Evolutionary conservation across 2,797 vertebrate species (phyloP).

Genomic region (Ispidina lecontei): DNA sequence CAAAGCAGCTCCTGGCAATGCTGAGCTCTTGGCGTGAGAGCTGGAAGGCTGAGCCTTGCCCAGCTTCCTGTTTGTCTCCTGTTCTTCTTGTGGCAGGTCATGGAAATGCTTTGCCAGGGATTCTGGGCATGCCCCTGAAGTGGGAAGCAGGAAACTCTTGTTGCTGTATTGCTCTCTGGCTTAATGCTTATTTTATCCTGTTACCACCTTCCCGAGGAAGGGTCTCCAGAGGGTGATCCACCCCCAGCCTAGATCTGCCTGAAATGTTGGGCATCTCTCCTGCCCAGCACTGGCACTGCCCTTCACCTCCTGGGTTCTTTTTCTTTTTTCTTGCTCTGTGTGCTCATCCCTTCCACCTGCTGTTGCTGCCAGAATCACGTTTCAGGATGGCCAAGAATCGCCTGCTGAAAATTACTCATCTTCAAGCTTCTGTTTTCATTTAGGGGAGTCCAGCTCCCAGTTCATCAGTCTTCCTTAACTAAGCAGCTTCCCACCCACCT

Average conservation of each 20-base stretch:
- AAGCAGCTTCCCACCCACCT: rapidly evolving
- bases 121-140: not conserved
- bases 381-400: not conserved
- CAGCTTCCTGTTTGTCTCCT: not conserved
- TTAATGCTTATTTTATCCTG: not conserved
- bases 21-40: not conserved
- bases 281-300: not conserved
- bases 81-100: not conserved
- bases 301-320: not conserved
- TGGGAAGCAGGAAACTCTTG: not conserved
- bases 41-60: not conserved
- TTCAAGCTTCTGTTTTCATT: not conserved
- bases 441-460: not conserved
- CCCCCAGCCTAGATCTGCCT: not conserved
- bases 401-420: not conserved
- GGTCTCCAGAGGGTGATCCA: not conserved
- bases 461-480: not conserved
- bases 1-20: not conserved
- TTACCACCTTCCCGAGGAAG: not conserved
- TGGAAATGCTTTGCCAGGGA: not conserved
- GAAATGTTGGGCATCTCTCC: not conserved
- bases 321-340: not conserved
- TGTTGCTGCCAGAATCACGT: not conserved
- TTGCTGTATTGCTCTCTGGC: not conserved
- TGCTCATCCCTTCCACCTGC: not conserved